Percentiles rank a stretch among this genome's conserved stretches.
These are phyloP conservation scores for Trichosurus vulpecula DNA, from an alignment of 2,797 vertebrate genomes.

Conservation along the genomic window DNA sequence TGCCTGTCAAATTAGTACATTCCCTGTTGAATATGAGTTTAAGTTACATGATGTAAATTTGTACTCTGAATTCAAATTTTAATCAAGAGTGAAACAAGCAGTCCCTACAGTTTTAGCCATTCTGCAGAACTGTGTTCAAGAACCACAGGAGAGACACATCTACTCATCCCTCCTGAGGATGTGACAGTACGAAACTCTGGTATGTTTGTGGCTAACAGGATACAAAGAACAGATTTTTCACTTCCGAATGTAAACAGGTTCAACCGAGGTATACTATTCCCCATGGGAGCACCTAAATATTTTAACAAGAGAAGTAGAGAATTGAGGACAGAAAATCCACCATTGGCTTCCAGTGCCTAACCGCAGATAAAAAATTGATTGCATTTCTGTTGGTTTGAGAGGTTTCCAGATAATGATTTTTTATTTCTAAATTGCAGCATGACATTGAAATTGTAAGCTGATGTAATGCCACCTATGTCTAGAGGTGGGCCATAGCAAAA, in stretches of 20 bases:
- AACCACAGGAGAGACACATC: slow-evolving; percentile 62
- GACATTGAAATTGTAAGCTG: slow-evolving; percentile 66
- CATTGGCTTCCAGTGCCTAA: slow-evolving; percentile 68
- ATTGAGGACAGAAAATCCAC: slow-evolving; percentile 73
- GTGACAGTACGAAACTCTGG: slow-evolving; percentile 65
- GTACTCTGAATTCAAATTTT: slow-evolving; percentile 64
- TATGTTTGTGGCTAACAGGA: slow-evolving; percentile 76
- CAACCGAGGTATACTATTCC: slow-evolving; percentile 72
- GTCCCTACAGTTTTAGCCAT: slow-evolving; percentile 32
- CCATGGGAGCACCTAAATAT: slow-evolving; percentile 76
- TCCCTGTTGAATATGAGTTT: slow-evolving; percentile 47
- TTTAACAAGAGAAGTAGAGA: slow-evolving; percentile 74
- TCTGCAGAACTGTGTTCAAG: slow-evolving; percentile 66
- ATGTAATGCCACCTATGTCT: slow-evolving; percentile 51
- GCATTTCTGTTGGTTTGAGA: slow-evolving; percentile 77
- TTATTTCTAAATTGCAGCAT: slow-evolving; percentile 72
- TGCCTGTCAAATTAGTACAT: slow-evolving; percentile 53
- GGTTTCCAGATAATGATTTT: slow-evolving; percentile 75
- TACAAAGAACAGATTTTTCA: slow-evolving; percentile 75
- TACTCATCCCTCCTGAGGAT: slow-evolving; percentile 64
- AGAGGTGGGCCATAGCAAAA: slow-evolving; percentile 58
- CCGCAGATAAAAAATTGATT: slow-evolving; percentile 78
- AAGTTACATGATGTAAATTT: slow-evolving; percentile 43
- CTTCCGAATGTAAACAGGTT: slow-evolving; percentile 82
- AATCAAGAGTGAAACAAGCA: slow-evolving; percentile 72